These are phyloP conservation scores for Macrophya annulata DNA, from an alignment of 2,888 invertebrate species.

Conservation along the genomic window DNA sequence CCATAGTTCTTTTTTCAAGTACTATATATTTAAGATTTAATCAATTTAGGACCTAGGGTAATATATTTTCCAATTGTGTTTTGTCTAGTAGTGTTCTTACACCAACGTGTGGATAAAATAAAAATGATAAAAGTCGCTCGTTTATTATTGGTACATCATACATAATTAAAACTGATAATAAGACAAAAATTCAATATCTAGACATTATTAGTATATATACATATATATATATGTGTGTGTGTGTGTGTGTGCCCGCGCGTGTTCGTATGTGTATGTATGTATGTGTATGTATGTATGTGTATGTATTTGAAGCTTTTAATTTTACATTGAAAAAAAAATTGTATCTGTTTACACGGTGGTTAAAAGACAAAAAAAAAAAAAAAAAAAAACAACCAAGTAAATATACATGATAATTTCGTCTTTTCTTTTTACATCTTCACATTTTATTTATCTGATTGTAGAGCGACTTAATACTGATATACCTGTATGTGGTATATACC, in stretches of 20 bases:
- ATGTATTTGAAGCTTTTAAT: neutral
- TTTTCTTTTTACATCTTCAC: neutral
- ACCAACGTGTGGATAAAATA: slow-evolving; percentile 47
- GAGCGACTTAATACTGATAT: neutral
- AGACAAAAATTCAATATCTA: neutral
- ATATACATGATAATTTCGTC: neutral
- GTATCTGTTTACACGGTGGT: neutral
- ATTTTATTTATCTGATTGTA: neutral
- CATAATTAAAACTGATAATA: slow-evolving; percentile 18
- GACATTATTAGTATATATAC: neutral
- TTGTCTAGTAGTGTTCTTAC: slow-evolving; percentile 65
- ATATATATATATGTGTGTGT: neutral
- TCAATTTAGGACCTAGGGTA: slow-evolving; percentile 72
- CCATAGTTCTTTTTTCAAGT: slow-evolving; percentile 69
- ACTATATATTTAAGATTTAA: slow-evolving; percentile 72
- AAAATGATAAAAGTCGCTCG: slow-evolving; percentile 19
- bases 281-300: neutral
- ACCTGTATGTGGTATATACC: neutral
- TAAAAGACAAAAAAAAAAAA: neutral
- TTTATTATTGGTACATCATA: neutral
- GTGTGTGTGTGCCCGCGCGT: neutral
- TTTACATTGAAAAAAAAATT: neutral
- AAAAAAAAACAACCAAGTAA: neutral
- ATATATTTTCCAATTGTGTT: slow-evolving; percentile 71
- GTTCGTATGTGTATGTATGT: neutral